Evolutionary conservation across 2,888 invertebrate genomes (phyloP).

Genomic region (Uropetala carovei): DNA sequence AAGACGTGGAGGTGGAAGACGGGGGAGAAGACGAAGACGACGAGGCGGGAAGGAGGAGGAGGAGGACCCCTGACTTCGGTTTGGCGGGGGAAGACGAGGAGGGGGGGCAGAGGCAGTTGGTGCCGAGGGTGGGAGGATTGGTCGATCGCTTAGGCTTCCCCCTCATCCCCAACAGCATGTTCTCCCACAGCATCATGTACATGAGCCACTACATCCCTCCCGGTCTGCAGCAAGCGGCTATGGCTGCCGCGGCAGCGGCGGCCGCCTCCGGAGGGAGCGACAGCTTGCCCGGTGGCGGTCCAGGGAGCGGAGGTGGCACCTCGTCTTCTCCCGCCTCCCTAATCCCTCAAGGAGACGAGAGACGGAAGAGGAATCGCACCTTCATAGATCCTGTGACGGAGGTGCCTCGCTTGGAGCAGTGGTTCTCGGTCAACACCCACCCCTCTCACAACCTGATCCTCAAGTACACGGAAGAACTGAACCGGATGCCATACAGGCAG

Average conservation of each 20-base stretch:
- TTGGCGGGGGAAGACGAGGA: conserved; percentile 18
- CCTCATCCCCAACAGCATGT: conserved; percentile 91
- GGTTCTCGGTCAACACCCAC: conserved; percentile 98
- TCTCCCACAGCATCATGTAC: conserved; percentile 93
- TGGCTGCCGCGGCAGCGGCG: conserved; percentile 75
- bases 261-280: conserved; percentile 65
- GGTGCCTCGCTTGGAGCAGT: conserved; percentile 94
- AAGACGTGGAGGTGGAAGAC: conserved; percentile 78
- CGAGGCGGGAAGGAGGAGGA: conserved; percentile 70
- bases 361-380: conserved; percentile 96
- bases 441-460: conserved; percentile 98
- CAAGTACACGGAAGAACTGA: conserved; percentile 98
- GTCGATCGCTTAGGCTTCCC: conserved; percentile 78
- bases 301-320: conserved; percentile 67
- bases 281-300: conserved; percentile 47
- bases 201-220: conserved; percentile 90
- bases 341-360: conserved; percentile 79
- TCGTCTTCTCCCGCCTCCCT: conserved; percentile 51
- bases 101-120: conserved; percentile 56
- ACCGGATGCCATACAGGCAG: conserved; percentile 97
- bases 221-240: conserved; percentile 76
- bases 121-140: conserved; percentile 63
- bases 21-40: conserved; percentile 73
- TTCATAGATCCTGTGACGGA: conserved; percentile 99
- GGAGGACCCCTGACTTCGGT: conserved; percentile 66